Conservation (phyloP, 1,140 invertebrate genomes). For the Wasmannia auropunctata region DNA sequence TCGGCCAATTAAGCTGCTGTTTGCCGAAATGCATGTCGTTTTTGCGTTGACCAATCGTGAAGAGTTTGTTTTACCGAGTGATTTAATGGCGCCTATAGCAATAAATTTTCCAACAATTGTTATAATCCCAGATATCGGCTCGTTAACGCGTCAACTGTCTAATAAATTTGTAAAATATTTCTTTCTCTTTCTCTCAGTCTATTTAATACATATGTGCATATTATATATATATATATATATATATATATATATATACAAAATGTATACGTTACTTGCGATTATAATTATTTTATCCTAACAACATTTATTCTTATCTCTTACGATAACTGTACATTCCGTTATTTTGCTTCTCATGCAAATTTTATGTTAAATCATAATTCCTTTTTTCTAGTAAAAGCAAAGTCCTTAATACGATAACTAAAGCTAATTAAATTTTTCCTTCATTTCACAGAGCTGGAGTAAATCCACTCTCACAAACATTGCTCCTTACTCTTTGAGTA, state of each 20-base stretch:
- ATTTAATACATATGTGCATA: too few species aligned
- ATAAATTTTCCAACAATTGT: neutral
- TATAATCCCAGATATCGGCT: neutral
- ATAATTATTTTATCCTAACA: neutral
- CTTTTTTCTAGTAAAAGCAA: neutral
- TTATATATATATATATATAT: too few species aligned
- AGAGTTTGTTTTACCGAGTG: neutral
- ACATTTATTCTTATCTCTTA: neutral
- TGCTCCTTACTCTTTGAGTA: neutral
- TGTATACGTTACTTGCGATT: neutral
- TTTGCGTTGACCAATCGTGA: conserved; percentile 11
- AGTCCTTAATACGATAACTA: neutral
- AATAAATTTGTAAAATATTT: neutral
- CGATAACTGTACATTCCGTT: neutral
- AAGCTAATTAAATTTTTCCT: conserved; percentile 17
- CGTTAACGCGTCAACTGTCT: neutral
- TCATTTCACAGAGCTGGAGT: neutral
- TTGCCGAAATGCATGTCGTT: conserved; percentile 15
- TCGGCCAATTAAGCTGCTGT: conserved; percentile 10
- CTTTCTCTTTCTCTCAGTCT: too few species aligned
- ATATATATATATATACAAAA: neutral
- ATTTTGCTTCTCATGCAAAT: neutral
- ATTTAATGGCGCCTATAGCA: neutral
- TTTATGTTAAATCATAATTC: neutral
- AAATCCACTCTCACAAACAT: conserved; percentile 13